These are phyloP conservation scores for Stenodera caucasica DNA, from an alignment of 2,888 invertebrate genomes.

Conservation along the genomic window DNA sequence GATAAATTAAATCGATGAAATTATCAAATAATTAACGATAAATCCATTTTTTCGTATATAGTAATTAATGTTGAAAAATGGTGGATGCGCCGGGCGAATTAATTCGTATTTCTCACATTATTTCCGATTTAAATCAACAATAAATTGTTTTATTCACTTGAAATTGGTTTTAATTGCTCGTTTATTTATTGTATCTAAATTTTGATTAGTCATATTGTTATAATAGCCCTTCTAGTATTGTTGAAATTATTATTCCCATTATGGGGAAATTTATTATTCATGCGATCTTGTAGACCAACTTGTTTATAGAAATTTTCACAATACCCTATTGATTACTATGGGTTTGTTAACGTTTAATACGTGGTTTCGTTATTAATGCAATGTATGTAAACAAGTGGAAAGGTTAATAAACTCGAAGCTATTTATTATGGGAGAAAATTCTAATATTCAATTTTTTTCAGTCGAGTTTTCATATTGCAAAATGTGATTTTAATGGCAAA, in stretches of 20 bases:
- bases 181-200: no score
- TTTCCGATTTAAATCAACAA: no score
- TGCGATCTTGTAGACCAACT: neutral
- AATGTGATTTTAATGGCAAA: no score
- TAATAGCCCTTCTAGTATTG: no score
- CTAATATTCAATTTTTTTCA: no score
- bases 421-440: no score
- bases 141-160: no score
- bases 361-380: neutral
- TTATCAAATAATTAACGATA: neutral
- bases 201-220: no score
- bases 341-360: neutral
- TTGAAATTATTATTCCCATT: no score
- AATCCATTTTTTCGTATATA: neutral
- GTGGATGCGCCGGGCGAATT: neutral
- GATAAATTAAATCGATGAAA: neutral
- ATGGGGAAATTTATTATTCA: neutral
- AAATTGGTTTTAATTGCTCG: neutral
- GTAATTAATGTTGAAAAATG: neutral
- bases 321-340: neutral
- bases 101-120: neutral
- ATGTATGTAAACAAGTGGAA: neutral
- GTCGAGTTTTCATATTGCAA: no score
- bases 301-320: constrained; percentile 4
- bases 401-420: neutral